These are phyloP conservation scores for Orthosia incerta DNA, from an alignment of 2,888 invertebrate species.

Conservation along the genomic window DNA sequence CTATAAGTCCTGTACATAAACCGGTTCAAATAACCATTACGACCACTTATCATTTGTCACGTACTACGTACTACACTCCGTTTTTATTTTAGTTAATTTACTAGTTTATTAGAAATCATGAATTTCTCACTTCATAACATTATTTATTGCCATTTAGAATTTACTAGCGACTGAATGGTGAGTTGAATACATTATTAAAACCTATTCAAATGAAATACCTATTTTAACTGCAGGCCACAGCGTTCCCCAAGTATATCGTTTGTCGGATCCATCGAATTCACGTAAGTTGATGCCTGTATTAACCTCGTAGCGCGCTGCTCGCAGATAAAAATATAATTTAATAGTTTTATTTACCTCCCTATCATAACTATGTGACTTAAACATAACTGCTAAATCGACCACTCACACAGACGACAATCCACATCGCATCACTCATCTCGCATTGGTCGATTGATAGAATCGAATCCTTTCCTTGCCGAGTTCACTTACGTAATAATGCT, in stretches of 20 bases:
- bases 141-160: neutral
- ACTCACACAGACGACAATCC: too few relatives aligned
- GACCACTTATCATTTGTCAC: neutral
- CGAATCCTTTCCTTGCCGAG: too few relatives aligned
- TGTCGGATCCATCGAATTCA: neutral
- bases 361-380: too few relatives aligned
- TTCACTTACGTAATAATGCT: too few relatives aligned
- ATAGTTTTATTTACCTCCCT: neutral
- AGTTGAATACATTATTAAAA: neutral
- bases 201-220: too few relatives aligned
- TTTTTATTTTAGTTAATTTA: neutral
- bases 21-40: neutral
- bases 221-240: neutral
- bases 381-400: too few relatives aligned
- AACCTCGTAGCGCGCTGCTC: neutral
- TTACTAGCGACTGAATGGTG: neutral
- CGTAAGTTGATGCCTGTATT: too few relatives aligned
- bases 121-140: conserved; percentile 18
- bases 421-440: too few relatives aligned
- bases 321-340: neutral
- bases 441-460: too few relatives aligned
- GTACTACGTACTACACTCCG: too few relatives aligned
- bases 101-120: conserved; percentile 7
- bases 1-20: neutral
- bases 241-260: too few relatives aligned